Conservation (phyloP, 2,113 vertebrate genomes). For the Mustelus asterias region DNA sequence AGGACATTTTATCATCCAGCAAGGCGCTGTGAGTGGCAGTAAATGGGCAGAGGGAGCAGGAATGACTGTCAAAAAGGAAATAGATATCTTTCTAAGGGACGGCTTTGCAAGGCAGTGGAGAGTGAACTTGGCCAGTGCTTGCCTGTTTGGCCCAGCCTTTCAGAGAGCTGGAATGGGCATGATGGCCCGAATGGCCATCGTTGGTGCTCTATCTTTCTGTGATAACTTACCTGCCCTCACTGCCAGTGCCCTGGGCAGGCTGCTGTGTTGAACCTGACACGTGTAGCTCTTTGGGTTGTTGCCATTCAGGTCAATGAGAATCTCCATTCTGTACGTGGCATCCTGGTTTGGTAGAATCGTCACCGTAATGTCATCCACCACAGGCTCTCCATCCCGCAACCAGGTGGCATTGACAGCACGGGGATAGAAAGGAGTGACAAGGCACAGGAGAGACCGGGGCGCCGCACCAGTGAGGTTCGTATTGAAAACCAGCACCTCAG, state of each 20-base stretch:
- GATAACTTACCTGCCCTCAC: neutral
- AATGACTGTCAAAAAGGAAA: too few relatives aligned
- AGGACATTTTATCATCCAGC: too few relatives aligned
- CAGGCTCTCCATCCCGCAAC: neutral
- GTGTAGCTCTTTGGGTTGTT: neutral
- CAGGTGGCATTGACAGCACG: neutral
- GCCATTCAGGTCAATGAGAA: neutral
- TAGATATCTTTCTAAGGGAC: neutral
- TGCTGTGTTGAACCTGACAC: neutral
- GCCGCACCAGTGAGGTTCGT: too few relatives aligned
- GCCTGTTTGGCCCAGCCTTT: neutral
- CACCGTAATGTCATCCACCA: neutral
- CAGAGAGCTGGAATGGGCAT: neutral
- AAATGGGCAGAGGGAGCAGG: too few relatives aligned
- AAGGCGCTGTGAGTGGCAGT: too few relatives aligned
- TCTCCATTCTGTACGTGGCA: neutral
- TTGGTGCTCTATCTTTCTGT: neutral
- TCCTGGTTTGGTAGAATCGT: neutral
- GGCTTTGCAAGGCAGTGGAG: neutral
- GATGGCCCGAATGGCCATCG: neutral
- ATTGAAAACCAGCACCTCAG: neutral
- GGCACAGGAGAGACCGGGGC: neutral
- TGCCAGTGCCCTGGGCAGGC: neutral
- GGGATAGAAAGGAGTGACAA: slow-evolving; percentile 6
- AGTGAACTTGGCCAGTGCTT: neutral